Evolutionary conservation across 2,797 vertebrate species (phyloP), one percentile per base, ranked within the genome.

Genomic region (Sebastiscus albofasciatus): DNA sequence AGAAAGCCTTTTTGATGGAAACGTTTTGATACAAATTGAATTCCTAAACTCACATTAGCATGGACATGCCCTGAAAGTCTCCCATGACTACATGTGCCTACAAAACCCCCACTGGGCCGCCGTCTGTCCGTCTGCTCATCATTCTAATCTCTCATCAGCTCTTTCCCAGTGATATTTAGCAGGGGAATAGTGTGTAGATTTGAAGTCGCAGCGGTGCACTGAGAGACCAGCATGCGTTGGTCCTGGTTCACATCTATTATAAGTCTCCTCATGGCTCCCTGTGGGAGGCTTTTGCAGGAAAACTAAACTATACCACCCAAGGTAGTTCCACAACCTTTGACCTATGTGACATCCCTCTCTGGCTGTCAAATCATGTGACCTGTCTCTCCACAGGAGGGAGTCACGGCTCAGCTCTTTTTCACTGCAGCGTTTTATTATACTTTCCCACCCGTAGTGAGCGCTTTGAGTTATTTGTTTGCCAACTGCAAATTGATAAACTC

Each of bases 261-360:
- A 81, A 85, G 89, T 76, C 76, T 80, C 8, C 77, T 87, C 39
- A 59, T 68, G 68, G 55, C 84, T 90, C 93, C 93, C 95, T 31
- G 36, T 76, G 92, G 93, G 79, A 69, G 65, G 59, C 27, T 81
- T 84, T 70, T 80, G 75, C 22, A 56, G 85, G 77, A 88, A 90
- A 93, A 68, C 78, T 65, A 87, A 93, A 90, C 90, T 18, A 88
- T 94, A 89, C 94, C 92, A 95, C 94, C 92, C 94, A 95, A 90
- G 87, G 87, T 90, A 88, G 89, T 89, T 93, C 84, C 65, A 78
- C 86, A 83, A 90, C 94, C 93, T 93, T 74, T 87, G 86, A 94
- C 94, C 93, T 83, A 2, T 6, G 66, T 71, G 86, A 82, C 86
- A 83, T 94, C 84, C 29, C 79, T 92, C 84, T 89, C 39, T 62